phyloP scores from a whole-genome alignment of 2,797 vertebrate genomes.

The Streptopelia turtur region DNA sequence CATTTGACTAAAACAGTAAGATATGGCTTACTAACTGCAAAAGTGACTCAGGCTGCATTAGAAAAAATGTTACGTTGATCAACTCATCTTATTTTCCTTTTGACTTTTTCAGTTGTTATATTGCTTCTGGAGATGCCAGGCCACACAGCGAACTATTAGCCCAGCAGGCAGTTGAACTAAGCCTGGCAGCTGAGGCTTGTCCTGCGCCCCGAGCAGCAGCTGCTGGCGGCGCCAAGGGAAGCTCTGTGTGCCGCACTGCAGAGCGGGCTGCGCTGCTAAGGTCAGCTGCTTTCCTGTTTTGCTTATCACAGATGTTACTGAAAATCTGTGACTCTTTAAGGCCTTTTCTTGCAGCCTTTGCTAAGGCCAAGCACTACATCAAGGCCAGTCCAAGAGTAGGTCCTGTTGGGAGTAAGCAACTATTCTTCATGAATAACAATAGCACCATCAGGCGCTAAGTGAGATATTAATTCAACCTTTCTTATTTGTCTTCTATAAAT shows the following conservation, averaged over 20 bases:
- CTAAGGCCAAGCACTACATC: not conserved
- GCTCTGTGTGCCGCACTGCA: not conserved
- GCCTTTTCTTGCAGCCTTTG: not conserved
- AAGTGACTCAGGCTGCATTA: not conserved
- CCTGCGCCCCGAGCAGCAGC: not conserved
- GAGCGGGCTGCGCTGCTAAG: not conserved
- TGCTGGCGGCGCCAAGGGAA: not conserved
- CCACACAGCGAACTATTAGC: not conserved
- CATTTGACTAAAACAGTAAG: not conserved
- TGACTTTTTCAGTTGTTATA: not conserved
- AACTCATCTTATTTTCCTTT: not conserved
- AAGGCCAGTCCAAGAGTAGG: not conserved
- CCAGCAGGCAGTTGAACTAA: not conserved
- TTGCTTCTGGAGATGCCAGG: not conserved
- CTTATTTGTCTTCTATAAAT: conserved; percentile 20
- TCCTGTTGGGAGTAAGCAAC: not conserved
- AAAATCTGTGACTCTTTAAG: not conserved
- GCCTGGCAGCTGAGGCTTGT: not conserved
- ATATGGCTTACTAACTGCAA: not conserved
- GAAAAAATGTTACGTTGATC: not conserved
- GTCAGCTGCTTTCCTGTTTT: not conserved
- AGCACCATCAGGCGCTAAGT: not conserved
- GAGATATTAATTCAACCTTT: not conserved
- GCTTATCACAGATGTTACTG: not conserved
- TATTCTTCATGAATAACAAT: not conserved